Conservation (phyloP, 2,888 invertebrate species). For the Drosophila mimetica region DNA sequence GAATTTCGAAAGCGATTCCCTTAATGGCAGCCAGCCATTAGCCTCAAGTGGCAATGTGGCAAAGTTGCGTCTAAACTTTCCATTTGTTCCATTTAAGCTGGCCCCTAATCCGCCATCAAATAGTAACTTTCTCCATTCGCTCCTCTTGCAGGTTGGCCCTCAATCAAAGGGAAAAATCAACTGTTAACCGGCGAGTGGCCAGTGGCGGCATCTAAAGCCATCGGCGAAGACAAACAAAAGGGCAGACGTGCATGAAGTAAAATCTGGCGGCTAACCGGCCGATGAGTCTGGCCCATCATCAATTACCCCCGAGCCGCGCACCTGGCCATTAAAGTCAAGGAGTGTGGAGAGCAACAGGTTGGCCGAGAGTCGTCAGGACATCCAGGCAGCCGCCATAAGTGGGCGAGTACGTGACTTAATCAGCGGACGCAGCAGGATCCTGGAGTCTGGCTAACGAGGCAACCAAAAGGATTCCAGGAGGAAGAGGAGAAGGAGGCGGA, state of each 20-base stretch:
- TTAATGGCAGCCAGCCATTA: slow-evolving; percentile 27
- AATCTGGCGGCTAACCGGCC: slow-evolving; percentile 22
- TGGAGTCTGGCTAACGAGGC: slow-evolving; percentile 23
- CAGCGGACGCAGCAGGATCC: slow-evolving; percentile 48
- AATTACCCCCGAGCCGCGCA: slow-evolving; percentile 54
- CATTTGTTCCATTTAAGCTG: slow-evolving; percentile 44
- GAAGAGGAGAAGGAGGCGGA: slow-evolving; percentile 7
- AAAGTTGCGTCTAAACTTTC: slow-evolving; percentile 41
- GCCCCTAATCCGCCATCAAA: slow-evolving; percentile 45
- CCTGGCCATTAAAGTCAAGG: slow-evolving; percentile 41
- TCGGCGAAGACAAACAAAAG: slow-evolving; percentile 29
- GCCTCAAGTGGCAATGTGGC: slow-evolving; percentile 34
- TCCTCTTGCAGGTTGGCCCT: slow-evolving; percentile 43
- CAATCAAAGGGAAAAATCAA: slow-evolving; percentile 65
- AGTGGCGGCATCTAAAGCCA: slow-evolving; percentile 41
- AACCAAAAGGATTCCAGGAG: neutral
- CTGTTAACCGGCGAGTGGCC: slow-evolving; percentile 59
- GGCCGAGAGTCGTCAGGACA: slow-evolving; percentile 14
- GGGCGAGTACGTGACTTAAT: slow-evolving; percentile 71
- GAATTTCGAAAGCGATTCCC: slow-evolving; percentile 36
- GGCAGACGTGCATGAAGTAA: slow-evolving; percentile 60
- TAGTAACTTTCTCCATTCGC: slow-evolving; percentile 37
- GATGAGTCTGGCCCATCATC: slow-evolving; percentile 58
- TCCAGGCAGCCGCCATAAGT: slow-evolving; percentile 43
- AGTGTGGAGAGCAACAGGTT: slow-evolving; percentile 58